Evolutionary conservation across 1,140 invertebrate genomes (phyloP).

Genomic region (Harpegnathos saltator): DNA sequence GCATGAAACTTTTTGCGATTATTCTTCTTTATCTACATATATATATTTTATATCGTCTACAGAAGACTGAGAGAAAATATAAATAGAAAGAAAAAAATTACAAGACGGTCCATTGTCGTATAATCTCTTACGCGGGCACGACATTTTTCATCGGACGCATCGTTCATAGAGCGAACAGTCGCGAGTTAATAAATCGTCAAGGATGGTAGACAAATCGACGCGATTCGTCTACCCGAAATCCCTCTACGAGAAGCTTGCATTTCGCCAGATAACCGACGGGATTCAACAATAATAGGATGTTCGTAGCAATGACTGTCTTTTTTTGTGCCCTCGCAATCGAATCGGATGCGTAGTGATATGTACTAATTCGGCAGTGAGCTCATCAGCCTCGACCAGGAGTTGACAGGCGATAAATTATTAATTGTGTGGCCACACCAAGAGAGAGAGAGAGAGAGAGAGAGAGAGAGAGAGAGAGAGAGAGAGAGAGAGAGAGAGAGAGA

Average conservation of each 20-base stretch:
- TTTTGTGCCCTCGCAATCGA: slow-evolving; percentile 35
- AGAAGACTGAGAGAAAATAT: no score
- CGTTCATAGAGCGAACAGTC: background rate
- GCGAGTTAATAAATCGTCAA: slow-evolving; percentile 5
- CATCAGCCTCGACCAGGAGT: slow-evolving; percentile 27
- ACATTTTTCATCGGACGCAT: background rate
- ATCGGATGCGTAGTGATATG: slow-evolving; percentile 41
- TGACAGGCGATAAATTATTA: slow-evolving; percentile 75
- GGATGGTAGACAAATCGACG: background rate
- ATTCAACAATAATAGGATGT: background rate
- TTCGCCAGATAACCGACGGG: background rate
- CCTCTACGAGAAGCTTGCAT: background rate
- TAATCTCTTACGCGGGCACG: background rate
- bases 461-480: no score
- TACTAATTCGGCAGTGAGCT: slow-evolving; percentile 52
- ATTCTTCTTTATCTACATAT: background rate
- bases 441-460: no score
- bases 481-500: no score
- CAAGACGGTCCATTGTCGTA: background rate
- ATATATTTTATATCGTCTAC: no score
- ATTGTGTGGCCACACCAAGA: slow-evolving; percentile 63
- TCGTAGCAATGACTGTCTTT: slow-evolving; percentile 8
- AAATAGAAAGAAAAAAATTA: background rate
- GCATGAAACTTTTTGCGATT: background rate
- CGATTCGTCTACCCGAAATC: background rate